Conservation (phyloP, 2,888 invertebrate species). For the Lymantria monacha region DNA sequence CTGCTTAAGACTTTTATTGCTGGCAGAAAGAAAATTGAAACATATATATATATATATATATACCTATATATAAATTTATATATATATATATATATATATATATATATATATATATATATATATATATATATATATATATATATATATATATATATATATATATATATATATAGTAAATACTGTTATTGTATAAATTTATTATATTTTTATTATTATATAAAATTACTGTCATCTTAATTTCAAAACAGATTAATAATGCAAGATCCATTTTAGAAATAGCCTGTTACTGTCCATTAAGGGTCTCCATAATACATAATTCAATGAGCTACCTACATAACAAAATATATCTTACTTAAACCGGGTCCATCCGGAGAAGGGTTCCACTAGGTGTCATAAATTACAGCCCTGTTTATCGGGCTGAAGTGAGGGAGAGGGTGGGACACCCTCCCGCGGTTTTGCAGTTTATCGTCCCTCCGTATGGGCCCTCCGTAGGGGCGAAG, state of each 20-base stretch:
- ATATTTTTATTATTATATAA: neutral
- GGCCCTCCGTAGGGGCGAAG: slow-evolving; percentile 58
- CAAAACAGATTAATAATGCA: slow-evolving; percentile 1
- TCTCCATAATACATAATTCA: slow-evolving; percentile 32
- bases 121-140: too few species aligned
- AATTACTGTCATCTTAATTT: neutral
- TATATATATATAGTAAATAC: too few species aligned
- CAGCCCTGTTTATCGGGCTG: slow-evolving; percentile 70
- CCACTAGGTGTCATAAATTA: slow-evolving; percentile 77
- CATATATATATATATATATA: too few species aligned
- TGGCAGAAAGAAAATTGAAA: too few species aligned
- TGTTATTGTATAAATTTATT: too few species aligned
- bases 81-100: too few species aligned
- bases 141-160: too few species aligned
- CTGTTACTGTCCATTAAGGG: slow-evolving; percentile 30
- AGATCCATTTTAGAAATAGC: slow-evolving; percentile 13
- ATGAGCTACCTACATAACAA: slow-evolving; percentile 27
- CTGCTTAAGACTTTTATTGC: too few species aligned
- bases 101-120: too few species aligned
- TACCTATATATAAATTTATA: too few species aligned
- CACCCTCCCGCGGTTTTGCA: slow-evolving; percentile 77
- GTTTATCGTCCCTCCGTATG: slow-evolving; percentile 75
- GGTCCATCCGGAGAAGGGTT: slow-evolving; percentile 59
- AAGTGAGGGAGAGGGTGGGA: slow-evolving; percentile 58
- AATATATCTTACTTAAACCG: slow-evolving; percentile 27